phyloP scores from a whole-genome alignment of 2,797 vertebrate genomes.

The Nyctibius grandis region DNA sequence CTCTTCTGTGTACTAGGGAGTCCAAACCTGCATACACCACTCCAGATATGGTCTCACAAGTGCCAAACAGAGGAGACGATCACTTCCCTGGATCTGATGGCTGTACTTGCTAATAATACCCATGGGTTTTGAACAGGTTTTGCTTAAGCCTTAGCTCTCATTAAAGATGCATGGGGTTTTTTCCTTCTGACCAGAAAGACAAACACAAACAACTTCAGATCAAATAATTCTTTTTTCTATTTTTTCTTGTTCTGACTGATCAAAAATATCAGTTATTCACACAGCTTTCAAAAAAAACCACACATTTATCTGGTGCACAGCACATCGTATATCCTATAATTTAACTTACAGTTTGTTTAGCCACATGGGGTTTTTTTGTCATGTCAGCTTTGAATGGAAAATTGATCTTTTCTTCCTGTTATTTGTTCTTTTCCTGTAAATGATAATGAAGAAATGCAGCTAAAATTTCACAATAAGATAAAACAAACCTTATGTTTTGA shows the following conservation, averaged over 20 bases:
- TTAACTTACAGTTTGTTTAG: constrained; percentile 27
- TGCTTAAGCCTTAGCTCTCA: background rate
- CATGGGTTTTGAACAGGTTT: background rate
- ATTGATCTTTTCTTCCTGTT: constrained; percentile 23
- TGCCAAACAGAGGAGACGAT: background rate
- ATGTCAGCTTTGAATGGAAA: background rate
- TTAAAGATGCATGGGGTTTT: background rate
- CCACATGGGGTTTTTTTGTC: background rate
- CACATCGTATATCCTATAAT: constrained; percentile 12
- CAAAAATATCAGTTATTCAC: background rate
- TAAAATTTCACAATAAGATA: background rate
- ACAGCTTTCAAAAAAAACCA: background rate
- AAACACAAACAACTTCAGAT: background rate
- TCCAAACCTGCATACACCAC: background rate
- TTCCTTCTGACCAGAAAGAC: background rate
- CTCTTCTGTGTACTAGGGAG: background rate
- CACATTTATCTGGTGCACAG: background rate
- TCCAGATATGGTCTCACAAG: background rate
- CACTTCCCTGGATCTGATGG: background rate
- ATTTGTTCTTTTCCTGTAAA: constrained; percentile 33
- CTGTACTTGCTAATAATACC: background rate
- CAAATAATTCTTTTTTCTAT: background rate
- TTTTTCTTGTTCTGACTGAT: background rate
- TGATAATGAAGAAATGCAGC: background rate
- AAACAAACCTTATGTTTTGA: background rate